Percentiles rank a stretch among this genome's conserved stretches.
Conservation (phyloP, 2,113 vertebrate genomes). For the Tylochromis polylepis region DNA sequence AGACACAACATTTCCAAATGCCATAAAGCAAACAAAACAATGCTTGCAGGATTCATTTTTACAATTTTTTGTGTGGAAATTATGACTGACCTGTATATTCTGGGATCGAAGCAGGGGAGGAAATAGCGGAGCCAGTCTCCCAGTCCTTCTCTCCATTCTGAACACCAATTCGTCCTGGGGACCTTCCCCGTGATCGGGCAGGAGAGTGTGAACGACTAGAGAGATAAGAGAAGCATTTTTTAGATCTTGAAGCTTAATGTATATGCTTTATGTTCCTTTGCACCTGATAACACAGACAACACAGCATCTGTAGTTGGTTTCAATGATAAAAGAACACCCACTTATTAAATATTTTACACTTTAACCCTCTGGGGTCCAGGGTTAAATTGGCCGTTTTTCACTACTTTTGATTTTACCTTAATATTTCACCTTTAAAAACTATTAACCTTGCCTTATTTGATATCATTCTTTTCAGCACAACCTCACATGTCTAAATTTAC, state of each 20-base stretch:
- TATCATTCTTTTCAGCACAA: not conserved
- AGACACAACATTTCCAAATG: not conserved
- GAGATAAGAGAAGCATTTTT: not conserved
- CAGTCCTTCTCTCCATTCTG: slow-evolving; percentile 85
- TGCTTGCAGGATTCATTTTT: not conserved
- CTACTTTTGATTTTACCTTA: not conserved
- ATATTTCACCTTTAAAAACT: not conserved
- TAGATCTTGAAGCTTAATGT: not conserved
- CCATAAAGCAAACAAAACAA: not conserved
- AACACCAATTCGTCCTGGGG: slow-evolving; percentile 74
- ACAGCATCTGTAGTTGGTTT: not conserved
- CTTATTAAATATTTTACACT: not conserved
- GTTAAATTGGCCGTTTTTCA: not conserved
- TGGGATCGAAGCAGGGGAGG: slow-evolving; percentile 85
- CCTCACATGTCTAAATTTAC: not conserved
- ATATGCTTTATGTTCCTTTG: not conserved
- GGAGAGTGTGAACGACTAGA: slow-evolving; percentile 82
- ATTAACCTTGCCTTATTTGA: not conserved
- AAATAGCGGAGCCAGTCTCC: slow-evolving; percentile 85
- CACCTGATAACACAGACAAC: not conserved
- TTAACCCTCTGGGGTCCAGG: not conserved
- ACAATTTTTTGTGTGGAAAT: not conserved
- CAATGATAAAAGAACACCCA: not conserved
- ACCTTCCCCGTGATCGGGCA: slow-evolving; percentile 78
- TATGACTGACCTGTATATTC: slow-evolving; percentile 83